Base-by-base conservation (phyloP, 2,888 invertebrate species). In the Drosophila atripex region DNA sequence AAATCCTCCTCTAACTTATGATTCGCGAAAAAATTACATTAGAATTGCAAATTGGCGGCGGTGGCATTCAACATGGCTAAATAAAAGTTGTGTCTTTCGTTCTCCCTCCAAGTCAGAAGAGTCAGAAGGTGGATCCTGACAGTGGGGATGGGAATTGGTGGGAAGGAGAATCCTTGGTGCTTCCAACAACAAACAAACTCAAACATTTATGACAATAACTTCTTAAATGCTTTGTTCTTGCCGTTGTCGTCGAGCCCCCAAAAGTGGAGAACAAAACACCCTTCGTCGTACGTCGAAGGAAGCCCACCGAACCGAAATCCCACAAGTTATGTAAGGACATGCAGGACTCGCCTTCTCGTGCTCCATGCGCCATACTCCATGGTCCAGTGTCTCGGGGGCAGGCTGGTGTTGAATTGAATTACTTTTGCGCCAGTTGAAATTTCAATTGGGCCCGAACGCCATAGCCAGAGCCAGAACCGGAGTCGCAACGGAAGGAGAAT, bases 1-100 rank as follows among this genome's bases (percentile, higher is more conserved):
- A 57, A 43, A 25, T 61, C 54, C 76, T 66, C 70, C 76, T 38
- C 82, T 85, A 86, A 88, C 88, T 88, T 88, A 80, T 87, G 83
- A 87, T 85, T 85, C 78, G 83, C 86, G 80, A 87, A 89, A 89
- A 89, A 89, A 89, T 89, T 89, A 89, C 89, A 89, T 89, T 89
- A 84, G 89, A 89, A 89, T 89, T 89, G 89, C 88, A 89, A 89
- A 89, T 89, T 83, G 86, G 69, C 71, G 61, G 60, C 49, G 49
- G 55, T 30, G 71, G 73, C 74, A 78, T 78, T 73, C 83, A 77
- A 63, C 80, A 75, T 75, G 80, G 73, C 78, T 76, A 80, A 83
- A 88, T 86, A 88, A 88, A 85, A 76, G 78, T 84, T 86, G 76
- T 84, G 84, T 78, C 51, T 64, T 74, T 78, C 73, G 61, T 18